Evolutionary conservation across 2,113 vertebrate genomes (phyloP).

Genomic region (Poecile atricapillus): DNA sequence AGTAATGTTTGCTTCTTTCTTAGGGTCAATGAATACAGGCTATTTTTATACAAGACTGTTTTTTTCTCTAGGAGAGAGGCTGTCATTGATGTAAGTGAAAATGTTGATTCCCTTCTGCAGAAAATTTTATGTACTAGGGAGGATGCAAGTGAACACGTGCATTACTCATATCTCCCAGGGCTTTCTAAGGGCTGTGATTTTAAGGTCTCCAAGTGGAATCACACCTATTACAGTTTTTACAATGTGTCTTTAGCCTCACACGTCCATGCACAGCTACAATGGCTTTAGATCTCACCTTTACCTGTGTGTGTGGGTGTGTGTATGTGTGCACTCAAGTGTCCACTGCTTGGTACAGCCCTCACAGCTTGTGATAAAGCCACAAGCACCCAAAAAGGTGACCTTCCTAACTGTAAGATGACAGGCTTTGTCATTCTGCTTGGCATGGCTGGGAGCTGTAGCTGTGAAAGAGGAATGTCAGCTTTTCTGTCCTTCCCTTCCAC

Average conservation of each 20-base stretch:
- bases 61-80: background rate
- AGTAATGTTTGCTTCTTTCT: background rate
- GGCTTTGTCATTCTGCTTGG: background rate
- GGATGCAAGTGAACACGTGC: background rate
- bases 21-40: background rate
- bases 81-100: background rate
- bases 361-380: background rate
- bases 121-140: background rate
- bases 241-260: background rate
- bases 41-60: background rate
- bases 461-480: background rate
- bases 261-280: background rate
- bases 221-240: background rate
- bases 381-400: background rate
- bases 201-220: background rate
- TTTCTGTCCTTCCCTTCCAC: background rate
- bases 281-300: background rate
- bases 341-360: background rate
- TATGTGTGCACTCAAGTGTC: background rate
- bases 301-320: accelerated
- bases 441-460: background rate
- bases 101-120: background rate
- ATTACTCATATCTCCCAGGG: background rate
- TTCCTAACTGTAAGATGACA: background rate
- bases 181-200: background rate